phyloP scores from a whole-genome alignment of 2,113 vertebrate species.

The Aphyosemion australe region DNA sequence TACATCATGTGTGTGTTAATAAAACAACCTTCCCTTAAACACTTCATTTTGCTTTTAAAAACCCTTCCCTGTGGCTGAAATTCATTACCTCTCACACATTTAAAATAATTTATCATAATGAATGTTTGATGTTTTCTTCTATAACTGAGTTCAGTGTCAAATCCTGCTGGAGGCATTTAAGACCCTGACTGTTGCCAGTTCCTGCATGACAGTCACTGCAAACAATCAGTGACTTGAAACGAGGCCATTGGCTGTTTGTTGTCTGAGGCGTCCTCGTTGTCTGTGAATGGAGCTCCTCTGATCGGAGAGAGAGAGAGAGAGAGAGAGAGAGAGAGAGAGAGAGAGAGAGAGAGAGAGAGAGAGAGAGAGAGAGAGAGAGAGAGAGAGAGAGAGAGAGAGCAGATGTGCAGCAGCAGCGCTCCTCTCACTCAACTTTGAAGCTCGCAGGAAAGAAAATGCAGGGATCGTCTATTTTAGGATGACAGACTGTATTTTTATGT shows the following conservation, averaged over 20 bases:
- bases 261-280: neutral
- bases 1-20: too few species aligned
- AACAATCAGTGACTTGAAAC: conserved; percentile 16
- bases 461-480: conserved; percentile 45
- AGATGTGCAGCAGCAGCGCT: conserved; percentile 39
- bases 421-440: conserved; percentile 54
- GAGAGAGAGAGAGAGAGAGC: neutral
- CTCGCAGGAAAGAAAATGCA: conserved; percentile 24
- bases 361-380: neutral
- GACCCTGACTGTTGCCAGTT: too few species aligned
- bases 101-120: too few species aligned
- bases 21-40: too few species aligned
- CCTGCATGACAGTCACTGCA: neutral
- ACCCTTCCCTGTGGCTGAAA: too few species aligned
- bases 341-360: neutral
- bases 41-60: too few species aligned
- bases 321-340: neutral
- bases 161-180: too few species aligned
- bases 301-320: neutral
- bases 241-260: conserved; percentile 19
- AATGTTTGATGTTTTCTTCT: too few species aligned
- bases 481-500: conserved; percentile 10
- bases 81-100: too few species aligned
- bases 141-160: too few species aligned
- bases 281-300: conserved; percentile 28